Percentiles rank a stretch among this genome's conserved stretches.
Evolutionary conservation across 1,140 invertebrate genomes (phyloP).

Genomic region (Cotesia chilonis): DNA sequence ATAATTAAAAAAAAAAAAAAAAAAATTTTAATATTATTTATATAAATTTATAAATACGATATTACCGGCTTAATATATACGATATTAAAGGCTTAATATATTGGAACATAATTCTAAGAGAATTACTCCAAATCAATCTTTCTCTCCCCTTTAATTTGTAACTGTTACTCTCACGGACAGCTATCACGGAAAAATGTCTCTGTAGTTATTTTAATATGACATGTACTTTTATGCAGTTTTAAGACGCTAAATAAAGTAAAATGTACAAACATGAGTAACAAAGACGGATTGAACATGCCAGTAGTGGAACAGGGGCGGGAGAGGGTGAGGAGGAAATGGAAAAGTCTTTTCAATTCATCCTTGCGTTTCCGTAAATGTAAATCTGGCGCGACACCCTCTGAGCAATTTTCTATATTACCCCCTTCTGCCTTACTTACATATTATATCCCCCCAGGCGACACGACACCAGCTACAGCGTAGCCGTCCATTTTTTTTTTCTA

Average conservation of each 20-base stretch:
- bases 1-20: no score
- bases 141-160: no score
- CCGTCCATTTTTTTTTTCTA: slow-evolving; percentile 23
- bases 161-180: no score
- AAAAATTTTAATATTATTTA: no score
- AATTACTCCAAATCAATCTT: no score
- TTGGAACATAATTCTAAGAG: no score
- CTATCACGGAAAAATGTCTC: no score
- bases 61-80: no score
- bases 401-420: slow-evolving; percentile 38
- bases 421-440: background rate
- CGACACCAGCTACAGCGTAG: background rate
- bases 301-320: background rate
- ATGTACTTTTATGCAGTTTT: slow-evolving; percentile 17
- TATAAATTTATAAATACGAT: no score
- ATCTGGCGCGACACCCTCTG: slow-evolving; percentile 33
- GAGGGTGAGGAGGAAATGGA: background rate
- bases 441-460: slow-evolving; percentile 17
- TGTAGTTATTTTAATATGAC: slow-evolving; percentile 23
- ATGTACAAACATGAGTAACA: background rate
- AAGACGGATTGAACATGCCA: background rate
- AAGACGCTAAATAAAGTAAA: slow-evolving; percentile 13
- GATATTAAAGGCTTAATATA: no score
- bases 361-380: slow-evolving; percentile 28
- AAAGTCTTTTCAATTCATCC: slow-evolving; percentile 36